Conservation (phyloP, 2,113 vertebrate genomes). For the Malurus alboscapulatus region DNA sequence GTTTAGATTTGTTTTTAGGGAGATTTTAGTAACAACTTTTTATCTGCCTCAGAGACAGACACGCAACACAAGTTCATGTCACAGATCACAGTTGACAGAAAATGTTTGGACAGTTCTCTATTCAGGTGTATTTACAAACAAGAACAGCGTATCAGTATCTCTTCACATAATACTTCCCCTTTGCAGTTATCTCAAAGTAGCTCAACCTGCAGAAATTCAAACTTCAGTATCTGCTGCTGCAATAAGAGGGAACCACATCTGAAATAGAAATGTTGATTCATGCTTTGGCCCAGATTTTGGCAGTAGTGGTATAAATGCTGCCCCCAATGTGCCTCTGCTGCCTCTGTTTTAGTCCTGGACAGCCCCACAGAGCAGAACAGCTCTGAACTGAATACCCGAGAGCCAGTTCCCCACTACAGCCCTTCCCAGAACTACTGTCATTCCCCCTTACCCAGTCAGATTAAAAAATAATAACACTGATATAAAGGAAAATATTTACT, state of each 20-base stretch:
- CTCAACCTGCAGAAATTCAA: neutral
- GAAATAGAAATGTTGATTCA: neutral
- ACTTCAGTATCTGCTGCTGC: neutral
- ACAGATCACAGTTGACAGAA: neutral
- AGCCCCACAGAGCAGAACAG: rapidly evolving
- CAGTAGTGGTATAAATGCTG: neutral
- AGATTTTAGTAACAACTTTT: neutral
- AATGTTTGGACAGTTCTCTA: neutral
- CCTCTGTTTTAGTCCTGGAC: neutral
- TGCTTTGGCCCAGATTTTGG: neutral
- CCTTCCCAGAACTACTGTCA: neutral
- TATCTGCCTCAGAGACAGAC: neutral
- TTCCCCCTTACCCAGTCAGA: neutral
- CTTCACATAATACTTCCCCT: neutral
- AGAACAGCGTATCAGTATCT: neutral
- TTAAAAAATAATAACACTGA: neutral
- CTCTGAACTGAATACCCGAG: rapidly evolving
- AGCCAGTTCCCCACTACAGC: neutral
- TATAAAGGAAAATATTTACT: neutral
- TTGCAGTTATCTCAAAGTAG: neutral
- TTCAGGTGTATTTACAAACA: neutral
- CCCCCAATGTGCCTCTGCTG: neutral
- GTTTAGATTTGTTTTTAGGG: neutral
- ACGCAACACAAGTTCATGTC: neutral
- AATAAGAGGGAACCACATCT: neutral